These are phyloP conservation scores for Agriopis aurantiaria DNA, from an alignment of 2,888 invertebrate genomes.

Conservation along the genomic window DNA sequence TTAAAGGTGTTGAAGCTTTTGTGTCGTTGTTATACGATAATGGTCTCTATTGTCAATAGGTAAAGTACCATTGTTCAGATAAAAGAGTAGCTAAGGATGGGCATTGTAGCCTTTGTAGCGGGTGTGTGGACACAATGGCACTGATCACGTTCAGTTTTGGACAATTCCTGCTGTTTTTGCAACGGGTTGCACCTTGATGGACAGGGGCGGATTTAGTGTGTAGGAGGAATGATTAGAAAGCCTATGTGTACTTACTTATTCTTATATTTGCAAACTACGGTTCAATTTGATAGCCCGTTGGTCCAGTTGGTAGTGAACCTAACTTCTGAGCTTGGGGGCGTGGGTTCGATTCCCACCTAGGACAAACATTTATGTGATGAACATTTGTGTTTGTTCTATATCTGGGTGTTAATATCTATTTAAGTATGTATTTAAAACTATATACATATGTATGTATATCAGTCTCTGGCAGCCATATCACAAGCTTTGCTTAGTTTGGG, in stretches of 20 bases:
- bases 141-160: slow-evolving; percentile 83
- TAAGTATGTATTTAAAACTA: too few relatives aligned
- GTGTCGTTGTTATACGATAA: slow-evolving; percentile 38
- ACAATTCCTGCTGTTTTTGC: slow-evolving; percentile 84
- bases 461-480: too few relatives aligned
- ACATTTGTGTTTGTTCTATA: too few relatives aligned
- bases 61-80: slow-evolving; percentile 81
- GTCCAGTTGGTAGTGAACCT: too few relatives aligned
- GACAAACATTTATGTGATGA: too few relatives aligned
- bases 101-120: slow-evolving; percentile 81
- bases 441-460: too few relatives aligned
- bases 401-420: too few relatives aligned
- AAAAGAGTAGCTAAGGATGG: slow-evolving; percentile 85
- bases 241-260: background rate
- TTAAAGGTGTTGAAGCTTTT: background rate
- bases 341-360: too few relatives aligned
- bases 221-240: background rate
- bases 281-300: too few relatives aligned
- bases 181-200: slow-evolving; percentile 84
- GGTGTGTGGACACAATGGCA: slow-evolving; percentile 80
- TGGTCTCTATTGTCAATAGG: slow-evolving; percentile 70
- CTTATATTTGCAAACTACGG: too few relatives aligned
- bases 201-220: slow-evolving; percentile 63
- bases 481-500: too few relatives aligned
- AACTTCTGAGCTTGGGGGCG: too few relatives aligned